Evolutionary conservation across 64 coral and sea anemone species (phyloP).

Genomic region (Actinia tenebrosa): DNA sequence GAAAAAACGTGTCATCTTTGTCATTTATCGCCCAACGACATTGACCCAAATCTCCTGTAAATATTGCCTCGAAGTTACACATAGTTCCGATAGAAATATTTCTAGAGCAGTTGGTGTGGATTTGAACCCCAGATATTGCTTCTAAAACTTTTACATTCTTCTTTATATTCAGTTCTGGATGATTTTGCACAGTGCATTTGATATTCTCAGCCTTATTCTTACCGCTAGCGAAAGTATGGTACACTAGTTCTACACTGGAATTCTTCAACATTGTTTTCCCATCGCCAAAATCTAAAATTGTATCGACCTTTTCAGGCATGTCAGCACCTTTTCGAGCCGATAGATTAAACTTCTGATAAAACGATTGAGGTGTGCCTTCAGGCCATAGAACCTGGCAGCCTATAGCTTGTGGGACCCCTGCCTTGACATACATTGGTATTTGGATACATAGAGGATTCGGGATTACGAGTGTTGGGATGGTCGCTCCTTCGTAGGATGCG

Average conservation of each 20-base stretch:
- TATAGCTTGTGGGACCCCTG: not conserved
- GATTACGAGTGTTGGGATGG: slow-evolving; percentile 3
- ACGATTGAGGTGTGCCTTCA: not conserved
- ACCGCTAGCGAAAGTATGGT: not conserved
- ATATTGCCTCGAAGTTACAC: not conserved
- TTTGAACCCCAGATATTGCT: not conserved
- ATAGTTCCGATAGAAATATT: not conserved
- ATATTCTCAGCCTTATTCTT: not conserved
- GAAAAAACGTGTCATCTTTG: not conserved
- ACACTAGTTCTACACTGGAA: not conserved
- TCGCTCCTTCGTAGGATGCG: not conserved
- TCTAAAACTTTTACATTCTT: not conserved
- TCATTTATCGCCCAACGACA: not conserved
- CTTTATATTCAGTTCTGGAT: not conserved
- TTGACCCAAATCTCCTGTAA: not conserved
- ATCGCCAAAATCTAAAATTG: not conserved
- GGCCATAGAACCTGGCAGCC: slow-evolving; percentile 25
- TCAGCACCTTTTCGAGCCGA: slow-evolving; percentile 23
- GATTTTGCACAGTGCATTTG: not conserved
- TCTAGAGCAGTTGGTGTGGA: not conserved
- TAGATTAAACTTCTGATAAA: slow-evolving; percentile 10
- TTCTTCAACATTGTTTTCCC: not conserved
- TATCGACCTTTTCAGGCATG: not conserved
- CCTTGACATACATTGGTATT: not conserved
- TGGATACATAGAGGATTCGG: slow-evolving; percentile 26